phyloP scores from a whole-genome alignment of 2,888 invertebrate species.

The Bhutanitis thaidina region DNA sequence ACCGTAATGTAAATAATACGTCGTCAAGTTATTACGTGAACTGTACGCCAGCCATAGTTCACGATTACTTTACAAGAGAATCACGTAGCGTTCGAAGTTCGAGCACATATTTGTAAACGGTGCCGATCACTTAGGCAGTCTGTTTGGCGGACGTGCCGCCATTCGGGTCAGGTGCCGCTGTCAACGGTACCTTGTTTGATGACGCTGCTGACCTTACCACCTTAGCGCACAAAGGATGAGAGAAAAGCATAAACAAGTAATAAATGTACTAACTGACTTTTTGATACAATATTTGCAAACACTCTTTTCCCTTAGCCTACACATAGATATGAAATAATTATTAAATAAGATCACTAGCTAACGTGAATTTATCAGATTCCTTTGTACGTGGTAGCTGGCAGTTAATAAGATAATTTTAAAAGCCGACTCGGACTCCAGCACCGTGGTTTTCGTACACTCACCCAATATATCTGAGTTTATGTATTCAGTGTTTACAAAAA shows the following conservation, averaged over 20 bases:
- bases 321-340: too few species aligned
- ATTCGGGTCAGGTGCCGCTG: constrained; percentile 64
- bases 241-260: constrained; percentile 14
- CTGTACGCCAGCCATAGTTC: constrained; percentile 2
- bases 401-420: too few species aligned
- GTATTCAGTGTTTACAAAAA: too few species aligned
- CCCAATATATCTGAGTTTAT: too few species aligned
- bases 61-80: constrained; percentile 28
- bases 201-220: constrained; percentile 64
- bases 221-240: constrained; percentile 28
- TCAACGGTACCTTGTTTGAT: constrained; percentile 74
- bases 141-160: constrained; percentile 61
- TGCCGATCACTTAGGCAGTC: constrained; percentile 69
- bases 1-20: constrained; percentile 11
- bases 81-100: constrained; percentile 35
- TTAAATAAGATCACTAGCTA: too few species aligned
- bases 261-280: too few species aligned
- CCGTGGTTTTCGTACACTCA: too few species aligned
- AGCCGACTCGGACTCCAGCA: too few species aligned
- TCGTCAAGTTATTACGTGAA: constrained; percentile 3
- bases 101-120: constrained; percentile 62
- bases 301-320: too few species aligned
- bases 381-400: too few species aligned
- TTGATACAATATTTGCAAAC: too few species aligned
- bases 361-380: too few species aligned